Evolutionary conservation across 2,113 vertebrate genomes (phyloP), one percentile per base, ranked within the genome.

Genomic region (Eupsittula cactorum): DNA sequence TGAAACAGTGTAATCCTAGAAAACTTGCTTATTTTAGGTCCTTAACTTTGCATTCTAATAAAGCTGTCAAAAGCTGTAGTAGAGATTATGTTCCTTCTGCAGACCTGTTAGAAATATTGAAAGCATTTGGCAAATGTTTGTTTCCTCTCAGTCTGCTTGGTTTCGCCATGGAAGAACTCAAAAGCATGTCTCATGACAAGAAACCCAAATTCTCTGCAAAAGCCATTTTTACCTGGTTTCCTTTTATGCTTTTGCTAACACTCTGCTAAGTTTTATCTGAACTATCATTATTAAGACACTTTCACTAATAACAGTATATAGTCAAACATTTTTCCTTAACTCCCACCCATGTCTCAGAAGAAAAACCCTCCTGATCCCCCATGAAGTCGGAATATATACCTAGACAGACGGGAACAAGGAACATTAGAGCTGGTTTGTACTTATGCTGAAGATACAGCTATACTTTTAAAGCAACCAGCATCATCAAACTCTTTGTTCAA

Each of bases 181-280:
- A 83, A 94, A 92, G 42, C 35, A 33, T 2, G 0, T 18, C 49
- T 59, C 46, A 25, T 21, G 37, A 55, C 9, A 50, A 57, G 76
- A 94, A 93, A 86, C 71, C n/a, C 25, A 74, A 88, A 86, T 88
- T 81, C 68, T 75, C 62, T 84, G 65, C 42, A 81, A 81, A 94
- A 93, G 50, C 31, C n/a, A 64, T 59, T 90, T 82, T 91, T 62
- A 93, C 49, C 16, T 93, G 52, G 47, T 44, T 87, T 83, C 17
- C 57, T 74, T 80, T 80, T 63, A 67, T 2, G 6, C 13, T 83
- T 82, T 41, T 77, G 49, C 37, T 74, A 74, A 62, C 10, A 13
- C 19, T 81, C 28, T 57, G 17, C 47, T 80, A 77, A 69, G 44
- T 25, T 77, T 77, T 62, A 31, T 76, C 31, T 70, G 24, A 77